Conservation (phyloP, 1,140 invertebrate species). For the Piezodorus guildinii region DNA sequence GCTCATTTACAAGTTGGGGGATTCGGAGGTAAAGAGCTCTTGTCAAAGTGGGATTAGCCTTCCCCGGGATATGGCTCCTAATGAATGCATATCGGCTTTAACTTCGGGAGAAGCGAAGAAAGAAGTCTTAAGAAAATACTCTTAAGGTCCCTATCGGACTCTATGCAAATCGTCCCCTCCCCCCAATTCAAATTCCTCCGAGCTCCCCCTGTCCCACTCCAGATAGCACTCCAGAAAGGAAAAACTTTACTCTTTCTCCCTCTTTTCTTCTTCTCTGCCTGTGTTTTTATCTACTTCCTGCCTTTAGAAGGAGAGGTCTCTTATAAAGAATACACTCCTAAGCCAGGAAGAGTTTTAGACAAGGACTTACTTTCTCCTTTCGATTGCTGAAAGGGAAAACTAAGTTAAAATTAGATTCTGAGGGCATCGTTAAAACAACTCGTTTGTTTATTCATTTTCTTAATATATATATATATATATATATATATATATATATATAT, state of each 20-base stretch:
- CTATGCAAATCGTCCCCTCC: not conserved
- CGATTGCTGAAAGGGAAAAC: too few relatives aligned
- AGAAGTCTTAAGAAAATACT: constrained; percentile 7
- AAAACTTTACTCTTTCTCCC: constrained; percentile 1
- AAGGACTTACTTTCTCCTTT: too few relatives aligned
- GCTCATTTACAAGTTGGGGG: constrained; percentile 23
- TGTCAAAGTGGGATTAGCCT: constrained; percentile 23
- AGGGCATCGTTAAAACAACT: too few relatives aligned
- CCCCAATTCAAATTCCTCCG: not conserved
- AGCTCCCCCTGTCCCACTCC: not conserved
- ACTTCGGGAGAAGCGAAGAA: not conserved
- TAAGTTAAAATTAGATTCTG: too few relatives aligned
- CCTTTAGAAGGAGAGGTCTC: too few relatives aligned
- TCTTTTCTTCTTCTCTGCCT: not conserved
- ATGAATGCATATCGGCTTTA: constrained; percentile 7
- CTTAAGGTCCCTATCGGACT: constrained; percentile 3
- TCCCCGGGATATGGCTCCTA: not conserved
- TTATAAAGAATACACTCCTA: too few relatives aligned
- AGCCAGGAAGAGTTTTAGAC: too few relatives aligned
- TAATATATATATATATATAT: too few relatives aligned
- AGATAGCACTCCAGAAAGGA: not conserved
- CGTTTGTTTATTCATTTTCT: too few relatives aligned
- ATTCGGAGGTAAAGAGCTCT: constrained; percentile 20
- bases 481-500: too few relatives aligned
- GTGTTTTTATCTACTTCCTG: too few relatives aligned